Evolutionary conservation across 2,888 invertebrate genomes (phyloP), one percentile per base, ranked within the genome.

Genomic region (Polietes domitor): DNA sequence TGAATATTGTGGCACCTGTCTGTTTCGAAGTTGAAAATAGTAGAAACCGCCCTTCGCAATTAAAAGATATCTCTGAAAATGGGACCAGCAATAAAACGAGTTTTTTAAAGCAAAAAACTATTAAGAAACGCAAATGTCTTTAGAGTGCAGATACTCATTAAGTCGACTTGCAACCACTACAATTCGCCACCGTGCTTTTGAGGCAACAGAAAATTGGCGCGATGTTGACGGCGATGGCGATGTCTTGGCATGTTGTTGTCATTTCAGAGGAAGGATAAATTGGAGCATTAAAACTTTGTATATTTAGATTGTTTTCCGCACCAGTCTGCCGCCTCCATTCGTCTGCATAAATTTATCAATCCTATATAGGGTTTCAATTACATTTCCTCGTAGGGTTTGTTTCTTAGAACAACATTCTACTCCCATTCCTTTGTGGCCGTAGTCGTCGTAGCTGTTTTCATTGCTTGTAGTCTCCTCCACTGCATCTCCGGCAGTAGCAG

Each of bases 301-400:
- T 63, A 71, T 76, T 12, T 75, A 47, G 50, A 17, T 6, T 55
- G 41, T 58, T 53, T 53, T 19, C 32, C 58, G 12, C 65, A 10
- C 19, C 28, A 3, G 55, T 37, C 73, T 28, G 32, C 55, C 26
- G 24, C 28, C 17, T 12, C 53, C 15, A 7, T 17, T 5, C 37
- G 32, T 68, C 68, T 72, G 43, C 63, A 58, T 53, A 43, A 74
- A 50, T 26, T 24, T 63, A 71, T 53, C 73, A 82, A 61, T 41
- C 24, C 28, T 47, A 65, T 65, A 80, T 65, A 53, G 37, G 61
- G 80, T 83, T 83, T 74, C 50, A 80, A 80, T 83, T 77, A 80
- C 76, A 82, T 43, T 50, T 55, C 43, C 37, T 77, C 73, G 26
- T 76, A 68, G 58, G 71, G 55, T 24, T 81, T 77, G 24, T 68